Percentiles rank a stretch among this genome's conserved stretches.
phyloP scores from a whole-genome alignment of 2,797 vertebrate species.

The Myotis myotis region DNA sequence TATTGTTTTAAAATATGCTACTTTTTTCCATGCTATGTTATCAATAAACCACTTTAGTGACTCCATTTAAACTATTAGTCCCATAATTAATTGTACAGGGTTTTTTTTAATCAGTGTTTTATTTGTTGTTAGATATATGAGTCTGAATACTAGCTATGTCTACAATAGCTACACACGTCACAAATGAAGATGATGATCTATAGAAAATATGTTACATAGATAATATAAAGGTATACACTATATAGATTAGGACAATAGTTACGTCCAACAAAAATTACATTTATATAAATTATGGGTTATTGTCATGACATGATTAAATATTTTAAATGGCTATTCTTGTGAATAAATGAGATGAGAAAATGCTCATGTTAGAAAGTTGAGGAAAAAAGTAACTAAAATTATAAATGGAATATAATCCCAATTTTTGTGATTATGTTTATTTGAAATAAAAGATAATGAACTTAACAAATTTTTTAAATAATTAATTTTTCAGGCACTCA shows the following conservation, averaged over 20 bases:
- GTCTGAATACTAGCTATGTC: background rate
- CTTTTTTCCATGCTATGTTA: background rate
- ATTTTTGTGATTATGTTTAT: background rate
- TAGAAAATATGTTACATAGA: background rate
- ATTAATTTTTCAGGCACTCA: background rate
- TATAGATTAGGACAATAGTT: background rate
- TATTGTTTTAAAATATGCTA: constrained; percentile 71
- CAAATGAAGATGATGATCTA: background rate
- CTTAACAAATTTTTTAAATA: background rate
- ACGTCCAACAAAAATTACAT: background rate
- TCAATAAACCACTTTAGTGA: background rate
- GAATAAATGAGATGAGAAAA: background rate
- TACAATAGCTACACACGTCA: background rate
- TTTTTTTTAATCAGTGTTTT: background rate
- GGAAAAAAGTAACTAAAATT: background rate
- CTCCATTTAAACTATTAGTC: background rate
- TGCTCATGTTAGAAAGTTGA: background rate
- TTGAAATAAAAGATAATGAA: background rate
- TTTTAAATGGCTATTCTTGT: background rate
- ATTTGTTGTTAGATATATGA: background rate
- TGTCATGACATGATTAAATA: background rate
- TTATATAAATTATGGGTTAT: background rate
- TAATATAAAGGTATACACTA: background rate
- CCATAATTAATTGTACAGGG: background rate
- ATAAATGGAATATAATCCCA: background rate